phyloP scores from a whole-genome alignment of 1,140 invertebrate species.

The Drosophila arawakana region DNA sequence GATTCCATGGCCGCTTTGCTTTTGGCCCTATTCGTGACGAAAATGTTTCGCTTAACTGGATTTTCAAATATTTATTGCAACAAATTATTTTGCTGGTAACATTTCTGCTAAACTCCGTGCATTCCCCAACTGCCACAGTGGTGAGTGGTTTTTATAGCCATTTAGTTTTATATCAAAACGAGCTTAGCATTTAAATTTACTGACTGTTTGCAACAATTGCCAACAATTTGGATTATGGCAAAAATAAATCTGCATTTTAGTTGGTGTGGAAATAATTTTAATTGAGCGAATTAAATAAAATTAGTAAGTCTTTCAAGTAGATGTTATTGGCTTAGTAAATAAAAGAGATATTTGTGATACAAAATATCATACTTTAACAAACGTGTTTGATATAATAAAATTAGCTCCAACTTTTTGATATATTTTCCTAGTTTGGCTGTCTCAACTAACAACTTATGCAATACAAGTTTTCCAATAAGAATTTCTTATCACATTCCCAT shows the following conservation, averaged over 20 bases:
- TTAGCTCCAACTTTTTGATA: neutral
- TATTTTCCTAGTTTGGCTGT: neutral
- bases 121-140: conserved; percentile 2
- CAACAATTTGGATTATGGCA: conserved; percentile 62
- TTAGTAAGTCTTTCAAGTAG: too few relatives aligned
- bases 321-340: too few relatives aligned
- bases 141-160: conserved; percentile 73
- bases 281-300: too few relatives aligned
- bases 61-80: conserved; percentile 83
- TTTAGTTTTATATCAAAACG: conserved; percentile 62
- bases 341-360: too few relatives aligned
- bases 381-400: neutral
- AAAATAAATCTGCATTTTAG: conserved; percentile 31
- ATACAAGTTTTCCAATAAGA: neutral
- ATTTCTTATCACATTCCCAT: conserved; percentile 1
- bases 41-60: conserved; percentile 81
- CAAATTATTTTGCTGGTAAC: conserved; percentile 79
- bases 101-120: conserved; percentile 40
- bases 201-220: conserved; percentile 56
- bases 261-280: conserved; percentile 20
- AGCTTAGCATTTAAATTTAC: conserved; percentile 52
- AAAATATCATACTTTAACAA: too few relatives aligned
- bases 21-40: conserved; percentile 73
- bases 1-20: conserved; percentile 44
- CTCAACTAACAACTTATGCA: neutral